phyloP scores from a whole-genome alignment of 2,888 invertebrate species.

The Rapana venosa region DNA sequence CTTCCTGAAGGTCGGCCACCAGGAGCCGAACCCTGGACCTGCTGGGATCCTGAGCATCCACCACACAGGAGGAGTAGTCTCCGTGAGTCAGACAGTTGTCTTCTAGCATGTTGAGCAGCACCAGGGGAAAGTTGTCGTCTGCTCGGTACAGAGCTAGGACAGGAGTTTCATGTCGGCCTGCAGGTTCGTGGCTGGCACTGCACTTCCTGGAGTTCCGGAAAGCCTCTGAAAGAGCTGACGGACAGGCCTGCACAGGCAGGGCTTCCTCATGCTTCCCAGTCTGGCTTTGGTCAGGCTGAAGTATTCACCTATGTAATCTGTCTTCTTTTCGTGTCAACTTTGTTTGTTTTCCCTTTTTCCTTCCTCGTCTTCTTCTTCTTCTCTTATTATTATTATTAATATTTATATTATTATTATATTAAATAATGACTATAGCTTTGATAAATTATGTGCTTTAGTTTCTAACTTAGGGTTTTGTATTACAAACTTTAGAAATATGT shows the following conservation, averaged over 20 bases:
- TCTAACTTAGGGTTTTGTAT: too few species aligned
- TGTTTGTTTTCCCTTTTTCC: too few species aligned
- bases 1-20: conserved; percentile 34
- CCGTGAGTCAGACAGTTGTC: conserved; percentile 28
- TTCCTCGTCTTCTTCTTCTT: too few species aligned
- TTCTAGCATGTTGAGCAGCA: neutral
- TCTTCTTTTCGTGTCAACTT: too few species aligned
- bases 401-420: too few species aligned
- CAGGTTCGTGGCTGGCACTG: conserved; percentile 23
- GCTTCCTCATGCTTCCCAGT: neutral
- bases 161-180: conserved; percentile 39
- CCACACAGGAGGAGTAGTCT: conserved; percentile 22
- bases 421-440: too few species aligned
- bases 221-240: conserved; percentile 2
- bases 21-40: conserved; percentile 14
- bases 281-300: too few species aligned
- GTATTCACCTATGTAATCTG: too few species aligned
- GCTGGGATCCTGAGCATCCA: neutral
- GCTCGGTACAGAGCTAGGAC: conserved; percentile 24
- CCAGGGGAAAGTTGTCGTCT: neutral
- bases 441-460: too few species aligned
- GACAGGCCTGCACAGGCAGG: conserved; percentile 30
- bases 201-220: conserved; percentile 36
- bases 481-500: too few species aligned
- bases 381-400: too few species aligned